A percentile compares a stretch with the other conserved stretches of the same genome.
Conservation (phyloP, 2,797 vertebrate genomes). For the Centroberyx gerrardi region DNA sequence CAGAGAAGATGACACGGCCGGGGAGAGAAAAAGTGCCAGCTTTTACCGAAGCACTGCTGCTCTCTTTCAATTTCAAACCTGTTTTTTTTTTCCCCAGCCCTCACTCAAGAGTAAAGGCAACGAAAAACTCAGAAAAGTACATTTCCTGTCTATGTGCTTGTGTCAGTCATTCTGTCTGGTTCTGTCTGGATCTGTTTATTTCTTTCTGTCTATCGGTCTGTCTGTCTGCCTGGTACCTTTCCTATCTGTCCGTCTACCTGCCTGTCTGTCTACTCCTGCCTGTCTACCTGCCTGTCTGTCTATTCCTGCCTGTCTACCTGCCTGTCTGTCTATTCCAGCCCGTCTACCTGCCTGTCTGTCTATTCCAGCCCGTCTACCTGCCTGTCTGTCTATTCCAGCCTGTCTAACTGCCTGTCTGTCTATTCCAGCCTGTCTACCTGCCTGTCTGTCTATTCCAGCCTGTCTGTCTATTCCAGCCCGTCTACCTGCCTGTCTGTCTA, state of each 20-base stretch:
- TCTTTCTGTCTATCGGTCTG: not conserved
- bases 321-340: not conserved
- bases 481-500: too few relatives aligned
- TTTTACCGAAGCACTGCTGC: conserved; percentile 37
- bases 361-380: not conserved
- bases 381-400: not conserved
- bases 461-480: not conserved
- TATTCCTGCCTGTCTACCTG: not conserved
- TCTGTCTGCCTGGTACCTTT: not conserved
- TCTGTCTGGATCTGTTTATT: conserved; percentile 30
- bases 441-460: not conserved
- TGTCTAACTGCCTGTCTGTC: not conserved
- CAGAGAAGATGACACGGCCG: conserved; percentile 49
- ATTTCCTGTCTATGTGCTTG: conserved; percentile 9
- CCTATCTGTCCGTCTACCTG: conserved; percentile 29
- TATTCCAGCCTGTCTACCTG: conserved; percentile 5
- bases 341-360: not conserved
- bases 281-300: conserved; percentile 1
- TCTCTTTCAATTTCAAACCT: conserved; percentile 34
- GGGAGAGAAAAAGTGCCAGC: conserved; percentile 34
- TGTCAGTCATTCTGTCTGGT: conserved; percentile 23
- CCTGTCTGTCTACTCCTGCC: not conserved
- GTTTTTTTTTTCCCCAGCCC: conserved; percentile 7
- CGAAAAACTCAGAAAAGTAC: conserved; percentile 27
- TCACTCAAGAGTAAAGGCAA: conserved; percentile 15